These are phyloP conservation scores for Gorsachius magnificus DNA, from an alignment of 2,797 vertebrate species.

Conservation along the genomic window DNA sequence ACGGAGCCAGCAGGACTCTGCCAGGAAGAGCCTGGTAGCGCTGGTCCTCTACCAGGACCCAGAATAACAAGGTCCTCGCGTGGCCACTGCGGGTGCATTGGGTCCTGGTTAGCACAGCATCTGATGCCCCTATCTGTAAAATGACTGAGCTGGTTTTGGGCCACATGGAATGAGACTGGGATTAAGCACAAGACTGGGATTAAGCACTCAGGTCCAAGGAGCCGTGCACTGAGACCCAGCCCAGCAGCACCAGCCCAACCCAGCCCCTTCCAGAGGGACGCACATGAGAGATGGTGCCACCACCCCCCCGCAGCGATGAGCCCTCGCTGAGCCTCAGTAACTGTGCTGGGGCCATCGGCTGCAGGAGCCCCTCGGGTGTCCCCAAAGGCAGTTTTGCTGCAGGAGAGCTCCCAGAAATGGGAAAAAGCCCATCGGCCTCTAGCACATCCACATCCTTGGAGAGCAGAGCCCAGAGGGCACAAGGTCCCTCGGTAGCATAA, in stretches of 20 bases:
- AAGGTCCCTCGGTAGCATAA: not conserved
- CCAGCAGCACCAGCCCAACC: not conserved
- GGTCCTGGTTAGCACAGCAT: not conserved
- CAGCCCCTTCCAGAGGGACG: not conserved
- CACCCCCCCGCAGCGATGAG: no score
- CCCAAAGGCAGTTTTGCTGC: not conserved
- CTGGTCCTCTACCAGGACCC: not conserved
- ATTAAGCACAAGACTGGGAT: not conserved
- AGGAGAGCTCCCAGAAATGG: not conserved
- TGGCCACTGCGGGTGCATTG: fast-evolving
- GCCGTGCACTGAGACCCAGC: fast-evolving
- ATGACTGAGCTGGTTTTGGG: fast-evolving
- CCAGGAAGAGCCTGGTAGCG: not conserved
- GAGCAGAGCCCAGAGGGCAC: not conserved
- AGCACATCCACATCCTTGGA: fast-evolving
- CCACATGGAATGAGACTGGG: not conserved
- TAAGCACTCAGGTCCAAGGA: not conserved
- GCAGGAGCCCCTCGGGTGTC: not conserved
- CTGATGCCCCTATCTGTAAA: not conserved
- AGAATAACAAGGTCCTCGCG: not conserved
- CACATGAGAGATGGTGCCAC: fast-evolving
- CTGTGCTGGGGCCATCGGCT: fast-evolving
- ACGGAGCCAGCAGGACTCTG: not conserved
- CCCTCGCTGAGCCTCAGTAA: not conserved
- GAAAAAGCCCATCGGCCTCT: not conserved